phyloP scores from a whole-genome alignment of 2,797 vertebrate species.

The Limnodromus scolopaceus region DNA sequence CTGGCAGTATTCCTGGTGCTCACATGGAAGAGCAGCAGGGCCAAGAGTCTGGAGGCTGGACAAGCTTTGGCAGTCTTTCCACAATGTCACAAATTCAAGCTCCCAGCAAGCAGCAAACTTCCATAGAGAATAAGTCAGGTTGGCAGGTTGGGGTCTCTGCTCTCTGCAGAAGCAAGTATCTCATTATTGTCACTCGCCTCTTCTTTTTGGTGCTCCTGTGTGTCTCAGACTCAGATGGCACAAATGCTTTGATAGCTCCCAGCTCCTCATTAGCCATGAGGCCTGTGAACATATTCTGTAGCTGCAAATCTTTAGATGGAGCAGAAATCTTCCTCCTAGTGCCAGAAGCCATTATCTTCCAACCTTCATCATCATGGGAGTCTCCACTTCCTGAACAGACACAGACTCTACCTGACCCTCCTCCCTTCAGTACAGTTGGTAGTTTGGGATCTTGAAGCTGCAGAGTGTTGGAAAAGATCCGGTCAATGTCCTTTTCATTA shows the following conservation, averaged over 20 bases:
- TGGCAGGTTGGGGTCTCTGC: background rate
- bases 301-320: background rate
- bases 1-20: background rate
- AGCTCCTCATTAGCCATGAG: background rate
- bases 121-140: background rate
- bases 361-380: background rate
- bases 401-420: background rate
- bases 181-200: background rate
- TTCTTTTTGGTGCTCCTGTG: background rate
- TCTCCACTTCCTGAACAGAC: background rate
- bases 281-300: background rate
- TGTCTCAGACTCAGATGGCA: background rate
- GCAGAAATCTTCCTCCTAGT: background rate
- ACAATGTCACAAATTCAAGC: rapidly evolving
- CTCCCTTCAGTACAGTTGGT: background rate
- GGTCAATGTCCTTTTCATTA: background rate
- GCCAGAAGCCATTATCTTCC: background rate
- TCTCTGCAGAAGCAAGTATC: background rate
- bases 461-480: background rate
- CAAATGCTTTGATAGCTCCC: background rate
- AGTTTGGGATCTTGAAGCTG: background rate
- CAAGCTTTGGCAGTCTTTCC: background rate
- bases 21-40: background rate
- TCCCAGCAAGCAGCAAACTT: background rate
- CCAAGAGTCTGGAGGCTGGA: background rate